Base-by-base conservation (phyloP, 2,113 vertebrate species). In the crab-eating macaque (Macaca fascicularis) region DNA sequence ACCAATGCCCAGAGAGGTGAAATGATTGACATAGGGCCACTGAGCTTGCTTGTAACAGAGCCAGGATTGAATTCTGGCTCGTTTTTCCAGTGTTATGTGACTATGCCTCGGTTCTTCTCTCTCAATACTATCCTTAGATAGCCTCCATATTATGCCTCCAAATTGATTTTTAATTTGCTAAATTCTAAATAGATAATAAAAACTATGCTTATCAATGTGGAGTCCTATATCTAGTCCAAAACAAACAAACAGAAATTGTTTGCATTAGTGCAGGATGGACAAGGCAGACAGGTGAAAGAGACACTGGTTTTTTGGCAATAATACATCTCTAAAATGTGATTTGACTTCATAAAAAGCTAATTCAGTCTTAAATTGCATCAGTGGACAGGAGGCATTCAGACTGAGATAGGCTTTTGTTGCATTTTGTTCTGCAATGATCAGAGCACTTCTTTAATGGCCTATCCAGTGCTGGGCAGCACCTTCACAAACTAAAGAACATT, bases 371-470 rank as follows among this genome's bases (percentile, higher is more conserved):
- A 12, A 9, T 1, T 45, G 23, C 61, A 48, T 14, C 22, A 9
- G 27, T 16, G 45, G 76, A 59, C 0, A 3, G 0, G 0, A 32
- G 25, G 7, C 32, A n/a, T 19, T 14, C 4, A 30, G 8, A 35
- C 2, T 3, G 7, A 78, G 43, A 20, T 35, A 16, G 30, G 17
- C 40, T 72, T 57, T 32, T 8, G 19, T 76, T 10, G 8, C 32
- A 8, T 50, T 76, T 5, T 74, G 9, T 12, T 78, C 22, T 5
- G 25, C 22, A 25, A 1, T 1, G 8, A 43, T 43, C 38, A 59
- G 50, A n/a, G 7, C 35, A 64, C 38, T 69, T 50, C 6, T 55
- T 12, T 4, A 64, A 55, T 20, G 38, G 1, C 6, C 27, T 40
- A 8, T 1, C 52, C 40, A 22, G 40, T 1, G 3, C 32, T 45